These are phyloP conservation scores for Xenotilapia caudafasciata DNA, from an alignment of 2,113 vertebrate genomes.

Conservation along the genomic window DNA sequence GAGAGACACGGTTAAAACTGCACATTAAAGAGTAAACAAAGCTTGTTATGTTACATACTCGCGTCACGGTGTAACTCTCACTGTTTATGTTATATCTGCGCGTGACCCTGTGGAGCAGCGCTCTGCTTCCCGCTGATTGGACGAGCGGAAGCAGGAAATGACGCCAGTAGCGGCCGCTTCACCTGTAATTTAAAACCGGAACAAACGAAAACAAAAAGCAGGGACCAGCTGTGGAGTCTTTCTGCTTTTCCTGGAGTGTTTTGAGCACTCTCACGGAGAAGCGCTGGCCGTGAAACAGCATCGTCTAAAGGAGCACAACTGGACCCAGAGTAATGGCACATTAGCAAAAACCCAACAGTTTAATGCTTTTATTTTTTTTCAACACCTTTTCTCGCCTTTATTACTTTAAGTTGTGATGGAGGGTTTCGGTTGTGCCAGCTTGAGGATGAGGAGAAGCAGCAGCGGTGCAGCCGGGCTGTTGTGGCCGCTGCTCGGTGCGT, in stretches of 20 bases:
- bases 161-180: background rate
- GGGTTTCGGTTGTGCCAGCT: background rate
- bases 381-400: background rate
- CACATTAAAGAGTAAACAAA: background rate
- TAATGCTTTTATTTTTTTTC: background rate
- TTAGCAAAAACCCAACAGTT: background rate
- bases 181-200: slow-evolving; percentile 42
- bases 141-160: slow-evolving; percentile 23
- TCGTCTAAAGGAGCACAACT: background rate
- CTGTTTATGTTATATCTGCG: background rate
- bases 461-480: slow-evolving; percentile 35
- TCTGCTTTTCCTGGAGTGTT: background rate
- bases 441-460: background rate
- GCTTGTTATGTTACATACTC: background rate
- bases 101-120: background rate
- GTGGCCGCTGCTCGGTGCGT: slow-evolving; percentile 52
- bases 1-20: background rate
- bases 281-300: background rate
- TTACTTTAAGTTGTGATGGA: background rate
- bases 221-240: background rate
- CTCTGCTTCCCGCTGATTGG: slow-evolving; percentile 3
- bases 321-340: background rate
- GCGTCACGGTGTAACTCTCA: rapidly evolving
- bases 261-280: background rate
- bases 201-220: slow-evolving; percentile 33